phyloP scores from a whole-genome alignment of 1,140 invertebrate genomes.

The Leptestheria dahalacensis region DNA sequence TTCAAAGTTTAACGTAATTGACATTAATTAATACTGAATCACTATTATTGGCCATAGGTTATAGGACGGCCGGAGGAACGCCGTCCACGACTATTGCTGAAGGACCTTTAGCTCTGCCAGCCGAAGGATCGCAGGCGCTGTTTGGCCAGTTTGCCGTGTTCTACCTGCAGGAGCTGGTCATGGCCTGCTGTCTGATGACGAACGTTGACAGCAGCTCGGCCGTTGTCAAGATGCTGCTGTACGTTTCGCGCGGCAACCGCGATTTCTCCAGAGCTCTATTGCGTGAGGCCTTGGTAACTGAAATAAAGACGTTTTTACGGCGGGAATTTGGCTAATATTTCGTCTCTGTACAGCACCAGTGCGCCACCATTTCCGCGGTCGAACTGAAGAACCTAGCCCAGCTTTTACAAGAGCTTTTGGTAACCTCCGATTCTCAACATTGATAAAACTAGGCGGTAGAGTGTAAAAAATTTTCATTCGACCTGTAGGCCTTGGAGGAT shows the following conservation, averaged over 20 bases:
- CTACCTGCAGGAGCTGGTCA: slow-evolving; percentile 28
- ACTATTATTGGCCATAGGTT: no score
- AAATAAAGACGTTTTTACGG: no score
- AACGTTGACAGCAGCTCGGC: neutral
- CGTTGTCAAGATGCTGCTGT: slow-evolving; percentile 9
- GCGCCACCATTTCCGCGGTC: slow-evolving; percentile 30
- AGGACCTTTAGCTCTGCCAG: slow-evolving; percentile 23
- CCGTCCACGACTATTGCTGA: neutral
- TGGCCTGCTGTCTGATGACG: slow-evolving; percentile 5
- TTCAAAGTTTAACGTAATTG: no score
- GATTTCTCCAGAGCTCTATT: slow-evolving; percentile 28
- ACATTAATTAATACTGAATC: no score
- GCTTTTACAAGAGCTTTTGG: slow-evolving; percentile 30
- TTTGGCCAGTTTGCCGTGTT: slow-evolving; percentile 25
- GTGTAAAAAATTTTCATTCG: neutral
- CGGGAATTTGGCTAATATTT: no score
- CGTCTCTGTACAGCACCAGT: slow-evolving; percentile 27
- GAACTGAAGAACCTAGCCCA: slow-evolving; percentile 31
- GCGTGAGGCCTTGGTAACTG: slow-evolving; percentile 29
- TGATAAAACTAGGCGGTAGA: neutral
- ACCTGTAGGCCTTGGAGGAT: slow-evolving; percentile 29
- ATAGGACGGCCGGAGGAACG: no score
- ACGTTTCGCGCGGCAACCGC: slow-evolving; percentile 22
- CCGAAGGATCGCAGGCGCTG: slow-evolving; percentile 27
- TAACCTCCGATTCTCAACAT: slow-evolving; percentile 19